phyloP scores from a whole-genome alignment of 2,113 vertebrate genomes.

The Dasypus novemcinctus region DNA sequence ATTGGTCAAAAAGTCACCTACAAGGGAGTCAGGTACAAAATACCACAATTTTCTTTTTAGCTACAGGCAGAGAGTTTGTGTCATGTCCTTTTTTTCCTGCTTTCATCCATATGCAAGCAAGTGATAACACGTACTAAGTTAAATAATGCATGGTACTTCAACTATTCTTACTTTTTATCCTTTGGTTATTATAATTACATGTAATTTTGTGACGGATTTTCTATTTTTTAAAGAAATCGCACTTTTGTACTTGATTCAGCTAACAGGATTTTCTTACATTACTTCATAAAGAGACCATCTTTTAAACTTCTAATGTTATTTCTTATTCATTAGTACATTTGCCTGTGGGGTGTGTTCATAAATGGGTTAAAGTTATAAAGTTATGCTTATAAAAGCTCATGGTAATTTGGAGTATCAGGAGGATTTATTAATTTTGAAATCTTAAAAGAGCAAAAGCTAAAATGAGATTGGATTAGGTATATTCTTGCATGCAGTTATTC shows the following conservation, averaged over 20 bases:
- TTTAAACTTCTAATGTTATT: slow-evolving; percentile 99
- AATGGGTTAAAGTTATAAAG: slow-evolving; percentile 99
- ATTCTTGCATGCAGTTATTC: slow-evolving; percentile 98
- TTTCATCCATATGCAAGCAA: slow-evolving; percentile 85
- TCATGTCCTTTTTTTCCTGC: slow-evolving; percentile 78
- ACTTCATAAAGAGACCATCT: slow-evolving; percentile 99
- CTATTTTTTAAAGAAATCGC: slow-evolving; percentile 98
- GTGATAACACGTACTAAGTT: slow-evolving; percentile 83
- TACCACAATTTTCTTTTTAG: slow-evolving; percentile 68
- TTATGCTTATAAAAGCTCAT: slow-evolving; percentile 97
- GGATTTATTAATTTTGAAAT: slow-evolving; percentile 99
- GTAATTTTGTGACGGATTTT: slow-evolving; percentile 91
- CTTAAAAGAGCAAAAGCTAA: slow-evolving; percentile 97
- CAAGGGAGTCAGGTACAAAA: slow-evolving; percentile 73
- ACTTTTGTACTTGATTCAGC: slow-evolving; percentile 99
- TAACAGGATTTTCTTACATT: slow-evolving; percentile 99
- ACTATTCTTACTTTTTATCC: slow-evolving; percentile 89
- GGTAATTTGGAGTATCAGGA: slow-evolving; percentile 96
- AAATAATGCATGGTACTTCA: slow-evolving; percentile 86
- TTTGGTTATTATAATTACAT: slow-evolving; percentile 93
- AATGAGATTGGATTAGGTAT: slow-evolving; percentile 99
- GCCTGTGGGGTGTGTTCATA: slow-evolving; percentile 98
- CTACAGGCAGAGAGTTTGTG: slow-evolving; percentile 77
- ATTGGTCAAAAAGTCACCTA: slow-evolving; percentile 65
- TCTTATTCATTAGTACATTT: slow-evolving; percentile 99